Evolutionary conservation across 2,797 vertebrate species (phyloP).

Genomic region (Helostoma temminkii): DNA sequence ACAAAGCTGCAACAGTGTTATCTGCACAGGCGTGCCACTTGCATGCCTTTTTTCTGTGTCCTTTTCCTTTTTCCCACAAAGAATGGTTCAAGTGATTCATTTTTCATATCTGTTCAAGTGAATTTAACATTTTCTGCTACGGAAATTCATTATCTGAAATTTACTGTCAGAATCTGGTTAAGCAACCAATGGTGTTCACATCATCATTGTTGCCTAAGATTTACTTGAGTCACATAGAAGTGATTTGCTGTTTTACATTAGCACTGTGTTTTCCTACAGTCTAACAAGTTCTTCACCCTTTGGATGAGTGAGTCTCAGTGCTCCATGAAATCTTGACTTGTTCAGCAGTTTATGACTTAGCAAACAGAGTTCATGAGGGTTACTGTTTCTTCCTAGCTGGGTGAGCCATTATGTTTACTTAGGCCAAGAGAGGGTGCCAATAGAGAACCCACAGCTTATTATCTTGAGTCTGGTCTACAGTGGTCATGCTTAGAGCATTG

Average conservation of each 20-base stretch:
- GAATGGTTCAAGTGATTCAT: conserved; percentile 41
- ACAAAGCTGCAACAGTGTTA: conserved; percentile 73
- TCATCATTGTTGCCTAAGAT: conserved; percentile 30
- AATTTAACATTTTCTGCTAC: background rate
- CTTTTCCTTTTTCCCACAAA: conserved; percentile 20
- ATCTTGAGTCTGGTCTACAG: conserved; percentile 60
- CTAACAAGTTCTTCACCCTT: background rate
- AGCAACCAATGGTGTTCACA: background rate
- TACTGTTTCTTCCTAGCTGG: conserved; percentile 56
- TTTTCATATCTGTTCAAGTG: conserved; percentile 38
- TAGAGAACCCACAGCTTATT: conserved; percentile 63
- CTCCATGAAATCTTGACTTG: conserved; percentile 22
- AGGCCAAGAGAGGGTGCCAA: conserved; percentile 43
- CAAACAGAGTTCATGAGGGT: conserved; percentile 54
- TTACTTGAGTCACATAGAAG: conserved; percentile 18
- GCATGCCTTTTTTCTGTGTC: conserved; percentile 16
- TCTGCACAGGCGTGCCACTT: conserved; percentile 57
- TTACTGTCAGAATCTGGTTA: background rate
- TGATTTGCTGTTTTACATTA: conserved; percentile 18
- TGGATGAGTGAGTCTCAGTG: conserved; percentile 8
- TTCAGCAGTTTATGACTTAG: conserved; percentile 54
- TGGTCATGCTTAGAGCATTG: conserved; percentile 45
- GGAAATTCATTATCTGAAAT: background rate
- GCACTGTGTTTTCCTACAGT: background rate
- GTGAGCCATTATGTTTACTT: conserved; percentile 67